Conservation (phyloP, 2,888 invertebrate species). For the Parnassius mnemosyne region DNA sequence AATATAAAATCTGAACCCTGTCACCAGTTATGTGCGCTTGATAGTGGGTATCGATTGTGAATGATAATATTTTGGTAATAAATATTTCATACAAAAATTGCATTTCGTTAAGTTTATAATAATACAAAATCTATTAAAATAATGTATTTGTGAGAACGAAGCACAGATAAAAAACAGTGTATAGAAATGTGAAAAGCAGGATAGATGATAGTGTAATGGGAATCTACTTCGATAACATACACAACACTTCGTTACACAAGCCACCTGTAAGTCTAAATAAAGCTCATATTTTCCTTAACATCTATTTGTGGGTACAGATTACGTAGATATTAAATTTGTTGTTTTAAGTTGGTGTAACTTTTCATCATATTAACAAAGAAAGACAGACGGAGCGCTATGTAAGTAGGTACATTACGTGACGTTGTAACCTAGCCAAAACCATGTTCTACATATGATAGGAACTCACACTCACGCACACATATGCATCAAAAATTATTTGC, state of each 20-base stretch:
- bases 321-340: conserved; percentile 26
- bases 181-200: conserved; percentile 40
- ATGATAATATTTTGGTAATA: conserved; percentile 23
- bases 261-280: conserved; percentile 77
- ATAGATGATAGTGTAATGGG: conserved; percentile 45
- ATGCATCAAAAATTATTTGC: no score
- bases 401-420: no score
- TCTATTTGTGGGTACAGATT: conserved; percentile 62
- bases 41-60: conserved; percentile 46
- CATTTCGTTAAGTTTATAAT: conserved; percentile 26
- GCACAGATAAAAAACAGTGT: conserved; percentile 26
- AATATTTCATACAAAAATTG: conserved; percentile 25
- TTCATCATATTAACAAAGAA: conserved; percentile 1
- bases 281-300: conserved; percentile 79
- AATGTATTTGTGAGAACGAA: conserved; percentile 22
- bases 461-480: no score
- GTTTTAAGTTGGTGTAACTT: conserved; percentile 7
- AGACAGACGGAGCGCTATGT: no score
- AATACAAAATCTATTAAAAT: conserved; percentile 22
- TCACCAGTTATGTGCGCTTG: conserved; percentile 75
- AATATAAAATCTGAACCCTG: conserved; percentile 74
- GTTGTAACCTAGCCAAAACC: no score
- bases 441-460: no score
- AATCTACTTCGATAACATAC: conserved; percentile 59
- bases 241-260: conserved; percentile 72